Evolutionary conservation across 2,797 vertebrate genomes (phyloP).

Genomic region (Perodicticus potto): DNA sequence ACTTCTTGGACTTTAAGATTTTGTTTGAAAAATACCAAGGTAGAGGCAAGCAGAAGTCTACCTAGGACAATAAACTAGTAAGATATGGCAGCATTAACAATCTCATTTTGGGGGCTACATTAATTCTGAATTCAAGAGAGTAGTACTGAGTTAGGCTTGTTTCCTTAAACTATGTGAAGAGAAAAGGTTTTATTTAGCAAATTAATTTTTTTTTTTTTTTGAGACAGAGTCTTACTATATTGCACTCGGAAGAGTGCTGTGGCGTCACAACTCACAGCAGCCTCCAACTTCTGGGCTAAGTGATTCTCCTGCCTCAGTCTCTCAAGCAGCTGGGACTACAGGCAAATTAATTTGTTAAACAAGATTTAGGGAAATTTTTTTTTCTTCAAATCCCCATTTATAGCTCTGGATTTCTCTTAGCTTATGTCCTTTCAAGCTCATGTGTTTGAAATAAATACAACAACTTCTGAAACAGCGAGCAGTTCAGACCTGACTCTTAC

Average conservation of each 20-base stretch:
- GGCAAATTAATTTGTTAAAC: conserved; percentile 1
- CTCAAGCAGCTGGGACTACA: too few relatives aligned
- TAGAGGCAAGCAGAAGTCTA: background rate
- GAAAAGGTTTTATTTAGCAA: background rate
- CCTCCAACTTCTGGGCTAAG: too few relatives aligned
- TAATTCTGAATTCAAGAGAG: conserved; percentile 33
- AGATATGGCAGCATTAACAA: background rate
- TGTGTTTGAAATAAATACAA: background rate
- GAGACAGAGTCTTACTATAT: too few relatives aligned
- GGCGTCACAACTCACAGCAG: too few relatives aligned
- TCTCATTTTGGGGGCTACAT: background rate
- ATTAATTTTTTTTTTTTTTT: background rate
- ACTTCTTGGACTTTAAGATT: conserved; percentile 41
- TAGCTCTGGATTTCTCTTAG: background rate
- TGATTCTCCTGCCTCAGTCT: too few relatives aligned
- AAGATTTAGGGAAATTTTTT: background rate
- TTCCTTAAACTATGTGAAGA: conserved; percentile 34
- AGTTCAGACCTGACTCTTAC: background rate
- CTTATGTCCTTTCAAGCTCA: background rate
- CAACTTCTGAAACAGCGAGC: background rate
- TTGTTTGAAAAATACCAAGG: conserved; percentile 23
- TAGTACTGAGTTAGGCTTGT: background rate
- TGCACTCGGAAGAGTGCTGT: too few relatives aligned
- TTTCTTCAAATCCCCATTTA: background rate
- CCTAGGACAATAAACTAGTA: conserved; percentile 13